phyloP scores from a whole-genome alignment of 1,140 invertebrate species.

The Oreohelix idahoensis region DNA sequence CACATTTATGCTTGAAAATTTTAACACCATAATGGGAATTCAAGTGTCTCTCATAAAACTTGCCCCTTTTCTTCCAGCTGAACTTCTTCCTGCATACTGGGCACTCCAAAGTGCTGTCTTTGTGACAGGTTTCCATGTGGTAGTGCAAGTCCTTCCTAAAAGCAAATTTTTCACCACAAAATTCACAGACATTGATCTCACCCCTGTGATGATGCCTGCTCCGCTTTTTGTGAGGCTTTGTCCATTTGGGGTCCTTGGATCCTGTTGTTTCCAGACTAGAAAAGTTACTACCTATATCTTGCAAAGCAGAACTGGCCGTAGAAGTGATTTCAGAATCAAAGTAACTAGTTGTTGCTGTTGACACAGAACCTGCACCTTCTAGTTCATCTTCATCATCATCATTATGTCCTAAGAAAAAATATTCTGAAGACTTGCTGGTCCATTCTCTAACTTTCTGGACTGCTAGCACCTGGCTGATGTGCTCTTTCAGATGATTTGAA shows the following conservation, averaged over 20 bases:
- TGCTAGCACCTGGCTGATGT: slow-evolving; percentile 22
- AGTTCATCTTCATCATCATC: not conserved
- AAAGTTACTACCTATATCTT: not conserved
- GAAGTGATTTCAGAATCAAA: slow-evolving; percentile 33
- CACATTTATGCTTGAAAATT: slow-evolving; percentile 43
- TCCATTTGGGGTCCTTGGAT: slow-evolving; percentile 1
- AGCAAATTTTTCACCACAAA: slow-evolving; percentile 22
- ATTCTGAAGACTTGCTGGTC: slow-evolving; percentile 6
- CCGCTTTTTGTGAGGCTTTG: slow-evolving; percentile 15
- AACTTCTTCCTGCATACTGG: slow-evolving; percentile 41
- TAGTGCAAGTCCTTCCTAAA: slow-evolving; percentile 22
- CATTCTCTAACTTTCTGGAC: slow-evolving; percentile 38
- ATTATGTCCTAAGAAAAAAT: slow-evolving; percentile 12
- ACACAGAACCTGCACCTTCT: not conserved
- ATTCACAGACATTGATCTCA: slow-evolving; percentile 23
- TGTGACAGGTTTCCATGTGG: slow-evolving; percentile 29
- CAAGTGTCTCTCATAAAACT: slow-evolving; percentile 43
- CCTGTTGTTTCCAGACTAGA: not conserved
- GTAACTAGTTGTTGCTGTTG: slow-evolving; percentile 8
- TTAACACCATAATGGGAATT: slow-evolving; percentile 42
- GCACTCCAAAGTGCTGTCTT: slow-evolving; percentile 31
- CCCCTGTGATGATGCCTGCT: slow-evolving; percentile 4
- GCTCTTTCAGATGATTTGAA: slow-evolving; percentile 10
- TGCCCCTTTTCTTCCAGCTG: slow-evolving; percentile 36
- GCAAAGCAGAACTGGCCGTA: not conserved